A percentile compares a stretch with the other conserved stretches of the same genome.
These are phyloP conservation scores for Caenorhabditis remanei DNA, from an alignment of 1,140 invertebrate genomes.

Conservation along the genomic window DNA sequence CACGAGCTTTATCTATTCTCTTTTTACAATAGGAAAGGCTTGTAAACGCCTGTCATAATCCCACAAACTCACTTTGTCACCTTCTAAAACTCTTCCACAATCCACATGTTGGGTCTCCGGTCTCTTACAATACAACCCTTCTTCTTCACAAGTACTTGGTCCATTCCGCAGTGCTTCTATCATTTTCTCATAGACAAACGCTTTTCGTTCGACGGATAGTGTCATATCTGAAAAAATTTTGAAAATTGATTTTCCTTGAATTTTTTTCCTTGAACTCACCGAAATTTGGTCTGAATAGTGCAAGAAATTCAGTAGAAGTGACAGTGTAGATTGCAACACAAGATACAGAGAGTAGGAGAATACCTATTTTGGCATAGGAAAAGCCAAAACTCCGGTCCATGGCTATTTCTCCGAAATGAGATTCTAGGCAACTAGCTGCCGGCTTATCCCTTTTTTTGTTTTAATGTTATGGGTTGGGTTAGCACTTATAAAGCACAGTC, in stretches of 20 bases:
- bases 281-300: background rate
- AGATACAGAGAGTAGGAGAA: background rate
- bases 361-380: background rate
- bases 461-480: too few relatives aligned
- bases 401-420: too few relatives aligned
- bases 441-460: too few relatives aligned
- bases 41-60: too few relatives aligned
- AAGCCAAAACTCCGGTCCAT: too few relatives aligned
- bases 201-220: background rate
- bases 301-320: background rate
- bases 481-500: too few relatives aligned
- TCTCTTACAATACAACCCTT: background rate
- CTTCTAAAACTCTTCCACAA: constrained; percentile 30
- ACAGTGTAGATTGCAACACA: background rate
- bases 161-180: background rate
- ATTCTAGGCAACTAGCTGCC: too few relatives aligned
- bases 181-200: constrained; percentile 11
- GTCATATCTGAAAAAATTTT: background rate
- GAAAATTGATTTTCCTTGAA: too few relatives aligned
- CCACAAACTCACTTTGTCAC: background rate
- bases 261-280: background rate
- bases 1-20: too few relatives aligned
- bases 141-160: background rate
- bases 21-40: too few relatives aligned
- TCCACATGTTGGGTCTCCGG: constrained; percentile 39